phyloP scores from a whole-genome alignment of 2,113 vertebrate species.

The Myotis davidii region DNA sequence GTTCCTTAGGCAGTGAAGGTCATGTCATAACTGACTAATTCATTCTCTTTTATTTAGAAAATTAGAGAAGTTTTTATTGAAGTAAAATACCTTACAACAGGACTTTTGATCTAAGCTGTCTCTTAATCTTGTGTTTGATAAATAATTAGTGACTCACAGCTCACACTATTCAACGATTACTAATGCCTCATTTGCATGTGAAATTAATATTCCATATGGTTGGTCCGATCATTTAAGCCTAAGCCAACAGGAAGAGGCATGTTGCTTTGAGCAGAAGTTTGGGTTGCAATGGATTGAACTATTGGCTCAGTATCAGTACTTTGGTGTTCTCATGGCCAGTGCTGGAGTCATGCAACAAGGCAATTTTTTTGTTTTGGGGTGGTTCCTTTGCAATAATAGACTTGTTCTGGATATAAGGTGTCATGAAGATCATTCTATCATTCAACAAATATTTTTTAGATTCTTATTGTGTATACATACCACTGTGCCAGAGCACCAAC shows the following conservation, averaged over 20 bases:
- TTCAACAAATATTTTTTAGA: slow-evolving; percentile 8
- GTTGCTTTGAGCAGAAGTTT: slow-evolving; percentile 39
- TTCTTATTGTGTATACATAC: neutral
- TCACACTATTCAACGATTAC: slow-evolving; percentile 41
- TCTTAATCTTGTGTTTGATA: slow-evolving; percentile 66
- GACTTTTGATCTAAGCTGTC: slow-evolving; percentile 59
- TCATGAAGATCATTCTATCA: neutral
- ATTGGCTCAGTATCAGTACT: neutral
- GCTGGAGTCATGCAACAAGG: neutral
- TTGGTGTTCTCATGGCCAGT: neutral
- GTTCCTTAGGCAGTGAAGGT: neutral
- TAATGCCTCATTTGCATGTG: slow-evolving; percentile 66
- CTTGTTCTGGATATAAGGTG: slow-evolving; percentile 2
- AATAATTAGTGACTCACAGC: slow-evolving; percentile 60
- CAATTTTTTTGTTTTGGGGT: neutral
- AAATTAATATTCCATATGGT: slow-evolving; percentile 58
- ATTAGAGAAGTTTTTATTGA: slow-evolving; percentile 53
- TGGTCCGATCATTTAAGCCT: slow-evolving; percentile 31
- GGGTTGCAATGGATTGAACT: neutral
- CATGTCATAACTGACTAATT: slow-evolving; percentile 22
- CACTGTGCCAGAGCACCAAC: neutral
- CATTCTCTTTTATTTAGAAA: slow-evolving; percentile 64
- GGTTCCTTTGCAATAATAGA: neutral
- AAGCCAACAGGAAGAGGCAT: neutral
- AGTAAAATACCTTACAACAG: slow-evolving; percentile 41